phyloP scores from a whole-genome alignment of 2,113 vertebrate genomes.

The Neogale vison region DNA sequence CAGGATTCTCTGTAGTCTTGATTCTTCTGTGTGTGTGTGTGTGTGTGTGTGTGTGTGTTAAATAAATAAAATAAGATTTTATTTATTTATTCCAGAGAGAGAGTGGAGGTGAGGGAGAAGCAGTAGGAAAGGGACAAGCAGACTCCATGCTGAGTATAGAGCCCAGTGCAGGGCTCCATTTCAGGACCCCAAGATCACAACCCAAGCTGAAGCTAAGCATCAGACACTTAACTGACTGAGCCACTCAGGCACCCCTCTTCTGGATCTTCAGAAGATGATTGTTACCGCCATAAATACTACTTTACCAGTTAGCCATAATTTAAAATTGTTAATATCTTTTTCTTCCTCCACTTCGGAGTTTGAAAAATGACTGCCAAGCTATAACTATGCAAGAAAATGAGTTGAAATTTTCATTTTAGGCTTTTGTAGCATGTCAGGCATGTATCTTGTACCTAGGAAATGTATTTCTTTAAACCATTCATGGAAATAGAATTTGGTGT shows the following conservation, averaged over 20 bases:
- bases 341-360: not conserved
- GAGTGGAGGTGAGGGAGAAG: not conserved
- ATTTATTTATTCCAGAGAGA: not conserved
- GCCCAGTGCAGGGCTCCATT: not conserved
- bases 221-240: not conserved
- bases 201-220: not conserved
- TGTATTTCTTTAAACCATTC: not conserved
- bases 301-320: not conserved
- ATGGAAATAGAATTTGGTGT: not conserved
- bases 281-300: not conserved
- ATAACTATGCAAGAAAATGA: not conserved
- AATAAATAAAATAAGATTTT: not conserved
- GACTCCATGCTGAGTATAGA: not conserved
- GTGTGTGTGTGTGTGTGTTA: not conserved
- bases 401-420: not conserved
- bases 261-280: not conserved
- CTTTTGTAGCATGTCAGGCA: not conserved
- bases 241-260: not conserved
- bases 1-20: not conserved
- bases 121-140: not conserved
- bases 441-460: not conserved
- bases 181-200: not conserved
- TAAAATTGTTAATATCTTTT: slow-evolving; percentile 6
- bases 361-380: not conserved
- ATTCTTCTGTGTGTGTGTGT: not conserved